phyloP scores from a whole-genome alignment of 2,113 vertebrate species.

The Trochalopteron elliotii region DNA sequence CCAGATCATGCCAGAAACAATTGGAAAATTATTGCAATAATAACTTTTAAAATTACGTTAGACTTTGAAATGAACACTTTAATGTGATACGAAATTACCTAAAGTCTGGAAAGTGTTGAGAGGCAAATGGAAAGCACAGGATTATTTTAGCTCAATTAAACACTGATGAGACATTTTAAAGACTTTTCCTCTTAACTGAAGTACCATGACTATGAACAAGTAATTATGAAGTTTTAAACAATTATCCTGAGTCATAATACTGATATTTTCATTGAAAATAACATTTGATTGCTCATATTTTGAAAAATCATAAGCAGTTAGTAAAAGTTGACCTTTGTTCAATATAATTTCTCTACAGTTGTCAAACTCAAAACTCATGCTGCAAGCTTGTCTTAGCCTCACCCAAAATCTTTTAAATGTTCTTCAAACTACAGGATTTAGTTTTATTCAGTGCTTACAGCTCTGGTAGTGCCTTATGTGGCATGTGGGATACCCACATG shows the following conservation, averaged over 20 bases:
- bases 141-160: slow-evolving; percentile 5
- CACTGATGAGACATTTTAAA: neutral
- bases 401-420: neutral
- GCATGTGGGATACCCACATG: no score
- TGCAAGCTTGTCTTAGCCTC: neutral
- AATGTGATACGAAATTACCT: slow-evolving; percentile 31
- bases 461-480: neutral
- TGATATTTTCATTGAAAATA: slow-evolving; percentile 18
- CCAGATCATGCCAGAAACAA: slow-evolving; percentile 22
- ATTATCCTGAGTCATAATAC: neutral
- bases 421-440: neutral
- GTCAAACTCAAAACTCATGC: neutral
- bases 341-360: neutral
- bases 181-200: neutral
- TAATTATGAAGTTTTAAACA: slow-evolving; percentile 21
- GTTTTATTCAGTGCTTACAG: neutral
- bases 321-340: neutral
- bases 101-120: slow-evolving; percentile 33
- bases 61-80: slow-evolving; percentile 8
- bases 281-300: neutral
- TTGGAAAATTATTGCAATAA: slow-evolving; percentile 53
- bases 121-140: neutral
- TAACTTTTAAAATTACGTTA: slow-evolving; percentile 9
- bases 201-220: neutral
- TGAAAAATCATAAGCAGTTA: neutral